Evolutionary conservation across 2,113 vertebrate species (phyloP).

Genomic region (Lontra canadensis): DNA sequence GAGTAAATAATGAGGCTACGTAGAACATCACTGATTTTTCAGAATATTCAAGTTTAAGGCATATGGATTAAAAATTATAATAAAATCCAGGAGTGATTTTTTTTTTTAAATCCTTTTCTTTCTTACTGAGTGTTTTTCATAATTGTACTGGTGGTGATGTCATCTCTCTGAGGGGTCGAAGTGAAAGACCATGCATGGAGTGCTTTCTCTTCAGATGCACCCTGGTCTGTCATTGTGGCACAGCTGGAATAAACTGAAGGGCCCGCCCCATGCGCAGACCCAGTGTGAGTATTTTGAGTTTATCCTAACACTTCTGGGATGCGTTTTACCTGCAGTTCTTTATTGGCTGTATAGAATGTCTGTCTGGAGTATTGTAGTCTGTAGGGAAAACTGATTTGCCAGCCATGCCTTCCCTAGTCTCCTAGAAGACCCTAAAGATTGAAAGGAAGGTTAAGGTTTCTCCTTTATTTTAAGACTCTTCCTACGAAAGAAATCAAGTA

Average conservation of each 20-base stretch:
- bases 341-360: neutral
- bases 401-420: neutral
- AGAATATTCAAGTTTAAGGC: neutral
- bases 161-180: too few species aligned
- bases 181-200: accelerated
- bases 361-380: neutral
- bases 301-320: neutral
- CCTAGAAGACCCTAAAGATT: neutral
- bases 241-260: neutral
- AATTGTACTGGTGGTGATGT: neutral
- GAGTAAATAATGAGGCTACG: neutral
- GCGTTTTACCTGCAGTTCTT: neutral
- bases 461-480: constrained; percentile 51
- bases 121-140: neutral
- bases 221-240: neutral
- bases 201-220: neutral
- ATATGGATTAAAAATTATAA: neutral
- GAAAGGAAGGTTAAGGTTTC: neutral
- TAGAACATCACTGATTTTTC: neutral
- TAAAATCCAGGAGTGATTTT: neutral
- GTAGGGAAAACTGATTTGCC: neutral
- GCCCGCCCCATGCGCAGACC: accelerated
- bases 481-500: constrained; percentile 13
- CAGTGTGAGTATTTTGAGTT: neutral
- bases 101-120: neutral